phyloP scores from a whole-genome alignment of 2,797 vertebrate species.

The Nasua narica region DNA sequence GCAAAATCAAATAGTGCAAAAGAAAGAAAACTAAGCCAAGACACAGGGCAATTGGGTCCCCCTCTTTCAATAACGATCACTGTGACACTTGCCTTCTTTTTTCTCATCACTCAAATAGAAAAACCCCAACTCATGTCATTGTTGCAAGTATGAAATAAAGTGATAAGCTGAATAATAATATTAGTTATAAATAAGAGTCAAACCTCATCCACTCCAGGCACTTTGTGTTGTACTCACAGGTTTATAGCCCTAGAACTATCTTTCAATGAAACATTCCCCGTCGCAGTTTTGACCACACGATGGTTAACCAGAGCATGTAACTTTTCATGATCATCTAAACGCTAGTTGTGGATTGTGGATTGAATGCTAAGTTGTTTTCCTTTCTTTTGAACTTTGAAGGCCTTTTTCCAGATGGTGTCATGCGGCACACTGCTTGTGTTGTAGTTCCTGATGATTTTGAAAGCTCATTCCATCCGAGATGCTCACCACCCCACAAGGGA shows the following conservation, averaged over 20 bases:
- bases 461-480: constrained; percentile 76
- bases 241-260: neutral
- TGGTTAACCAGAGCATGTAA: constrained; percentile 25
- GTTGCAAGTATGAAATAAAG: constrained; percentile 1
- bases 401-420: constrained; percentile 69
- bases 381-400: constrained; percentile 69
- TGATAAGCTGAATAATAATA: neutral
- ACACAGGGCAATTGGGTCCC: neutral
- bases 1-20: neutral
- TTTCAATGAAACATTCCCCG: neutral
- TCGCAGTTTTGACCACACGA: neutral
- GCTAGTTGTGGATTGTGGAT: neutral
- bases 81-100: neutral
- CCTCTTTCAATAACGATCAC: neutral
- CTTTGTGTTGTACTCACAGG: neutral
- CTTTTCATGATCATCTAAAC: constrained; percentile 27
- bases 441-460: constrained; percentile 80
- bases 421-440: constrained; percentile 68
- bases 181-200: neutral
- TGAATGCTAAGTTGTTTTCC: constrained; percentile 49
- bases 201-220: neutral
- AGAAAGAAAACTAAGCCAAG: neutral
- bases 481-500: constrained; percentile 79
- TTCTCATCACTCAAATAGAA: neutral
- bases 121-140: neutral